These are phyloP conservation scores for Ramphastos sulfuratus DNA, from an alignment of 2,113 vertebrate species.

Conservation along the genomic window DNA sequence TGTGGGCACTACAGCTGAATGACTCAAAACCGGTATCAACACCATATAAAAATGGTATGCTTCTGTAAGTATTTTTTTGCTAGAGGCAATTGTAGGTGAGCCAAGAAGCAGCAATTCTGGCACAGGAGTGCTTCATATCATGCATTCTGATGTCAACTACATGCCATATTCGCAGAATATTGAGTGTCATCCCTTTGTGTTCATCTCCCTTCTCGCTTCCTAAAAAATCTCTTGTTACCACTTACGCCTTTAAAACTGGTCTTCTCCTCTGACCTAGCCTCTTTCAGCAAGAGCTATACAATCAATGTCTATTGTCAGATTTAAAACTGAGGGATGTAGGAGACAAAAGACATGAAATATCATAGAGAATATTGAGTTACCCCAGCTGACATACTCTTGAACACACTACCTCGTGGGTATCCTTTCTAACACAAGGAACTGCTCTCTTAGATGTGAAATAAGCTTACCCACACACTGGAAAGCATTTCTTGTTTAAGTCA, in stretches of 20 bases:
- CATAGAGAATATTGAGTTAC: conserved; percentile 34
- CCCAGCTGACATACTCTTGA: neutral
- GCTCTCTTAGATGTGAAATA: conserved; percentile 7
- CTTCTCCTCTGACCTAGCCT: neutral
- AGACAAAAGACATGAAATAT: conserved; percentile 47
- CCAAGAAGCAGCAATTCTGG: neutral
- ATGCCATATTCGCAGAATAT: conserved; percentile 31
- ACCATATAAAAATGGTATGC: neutral
- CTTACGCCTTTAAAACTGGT: neutral
- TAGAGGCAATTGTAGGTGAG: neutral
- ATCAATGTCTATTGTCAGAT: conserved; percentile 28
- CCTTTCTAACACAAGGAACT: neutral
- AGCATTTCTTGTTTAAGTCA: conserved; percentile 10
- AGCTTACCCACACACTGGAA: neutral
- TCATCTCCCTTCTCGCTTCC: neutral
- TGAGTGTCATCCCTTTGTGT: neutral
- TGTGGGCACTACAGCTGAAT: neutral
- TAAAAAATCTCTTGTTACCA: conserved; percentile 38
- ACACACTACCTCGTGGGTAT: neutral
- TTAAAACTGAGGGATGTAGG: conserved; percentile 15
- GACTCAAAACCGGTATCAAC: neutral
- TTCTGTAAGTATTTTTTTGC: neutral
- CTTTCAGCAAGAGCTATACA: conserved; percentile 33
- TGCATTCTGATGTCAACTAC: conserved; percentile 34
- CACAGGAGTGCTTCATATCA: neutral